Evolutionary conservation across 1,140 invertebrate species (phyloP), one percentile per base, ranked within the genome.

Genomic region (Heliconius hewitsoni): DNA sequence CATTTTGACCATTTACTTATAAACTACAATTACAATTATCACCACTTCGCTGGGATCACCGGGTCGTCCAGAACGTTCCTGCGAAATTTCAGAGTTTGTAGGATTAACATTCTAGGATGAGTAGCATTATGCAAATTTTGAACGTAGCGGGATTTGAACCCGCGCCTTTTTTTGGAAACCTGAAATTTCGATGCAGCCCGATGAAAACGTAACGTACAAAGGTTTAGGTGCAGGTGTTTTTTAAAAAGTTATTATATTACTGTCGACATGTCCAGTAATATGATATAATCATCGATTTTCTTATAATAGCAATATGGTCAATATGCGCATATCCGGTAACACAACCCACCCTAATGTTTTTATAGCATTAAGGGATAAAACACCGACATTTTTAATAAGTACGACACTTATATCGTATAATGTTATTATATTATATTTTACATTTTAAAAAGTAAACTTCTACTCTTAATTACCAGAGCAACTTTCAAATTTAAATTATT

Each of bases 391-490:
- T 16, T 66, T 66, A 66, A 13, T 16, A 30, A 30, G 60, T 30
- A 11, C 27, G 9, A 2, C 23, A 66, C 23, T 23, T 60, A 13
- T 8, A 11, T 66, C 60, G 27, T 66, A 27, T 23, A 57, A 23
- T 23, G 23, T 27, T 27, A 27, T 66, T n/a, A 66, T 66, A 30
- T 4, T 66, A 27, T 66, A 66, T 66, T 6, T 66, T 66, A 30
- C 13, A 1, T 27, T 66, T 66, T 27, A 66, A 66, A 66, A 66
- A 66, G 60, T 16, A 66, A 13, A 66, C 60, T 66, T 66, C 60
- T 66, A 66, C 60, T 66, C 60, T 66, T 30, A 66, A 66, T 66
- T 66, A 16, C 60, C 60, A 66, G 27, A 11, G 60, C 60, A 66
- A 66, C 60, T 66, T 66, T 66, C 60, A 27, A 66, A 66, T 30